These are phyloP conservation scores for Lysiphlebus fabarum DNA, from an alignment of 1,140 invertebrate genomes.

Conservation along the genomic window DNA sequence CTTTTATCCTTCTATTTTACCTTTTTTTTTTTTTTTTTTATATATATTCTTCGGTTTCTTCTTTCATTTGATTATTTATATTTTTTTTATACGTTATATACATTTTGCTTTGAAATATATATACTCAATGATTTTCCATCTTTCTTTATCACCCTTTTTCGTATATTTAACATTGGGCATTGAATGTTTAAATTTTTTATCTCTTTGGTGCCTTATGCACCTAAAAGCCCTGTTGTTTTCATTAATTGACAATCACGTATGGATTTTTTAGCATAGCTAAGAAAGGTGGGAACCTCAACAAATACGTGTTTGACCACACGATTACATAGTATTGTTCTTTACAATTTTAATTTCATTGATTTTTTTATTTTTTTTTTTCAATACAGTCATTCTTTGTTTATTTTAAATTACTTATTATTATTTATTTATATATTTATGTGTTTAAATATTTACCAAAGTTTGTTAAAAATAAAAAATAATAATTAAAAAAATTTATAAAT, in stretches of 20 bases:
- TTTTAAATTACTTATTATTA: no score
- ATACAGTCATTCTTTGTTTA: no score
- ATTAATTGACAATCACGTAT: slow-evolving; percentile 44
- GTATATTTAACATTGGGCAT: background rate
- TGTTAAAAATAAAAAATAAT: no score
- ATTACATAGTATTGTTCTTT: slow-evolving; percentile 47
- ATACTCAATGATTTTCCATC: background rate
- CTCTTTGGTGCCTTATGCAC: slow-evolving; percentile 38
- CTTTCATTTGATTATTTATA: slow-evolving; percentile 12
- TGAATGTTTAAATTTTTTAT: background rate
- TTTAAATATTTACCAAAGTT: no score
- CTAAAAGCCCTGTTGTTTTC: slow-evolving; percentile 35
- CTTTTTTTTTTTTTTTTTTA: no score
- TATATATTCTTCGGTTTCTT: slow-evolving; percentile 33
- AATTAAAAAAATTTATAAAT: no score
- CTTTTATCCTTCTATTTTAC: slow-evolving; percentile 28
- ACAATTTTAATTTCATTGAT: background rate
- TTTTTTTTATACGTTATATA: slow-evolving; percentile 18
- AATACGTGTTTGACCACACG: slow-evolving; percentile 26
- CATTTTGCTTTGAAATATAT: background rate
- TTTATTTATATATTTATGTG: no score
- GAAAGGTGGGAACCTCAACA: slow-evolving; percentile 45
- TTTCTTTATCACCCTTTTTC: background rate
- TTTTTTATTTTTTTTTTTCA: slow-evolving; percentile 8
- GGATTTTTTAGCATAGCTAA: slow-evolving; percentile 22